A percentile compares a stretch with the other conserved stretches of the same genome.
Conservation (phyloP, 2,113 vertebrate genomes). For the Lepus americanus region DNA sequence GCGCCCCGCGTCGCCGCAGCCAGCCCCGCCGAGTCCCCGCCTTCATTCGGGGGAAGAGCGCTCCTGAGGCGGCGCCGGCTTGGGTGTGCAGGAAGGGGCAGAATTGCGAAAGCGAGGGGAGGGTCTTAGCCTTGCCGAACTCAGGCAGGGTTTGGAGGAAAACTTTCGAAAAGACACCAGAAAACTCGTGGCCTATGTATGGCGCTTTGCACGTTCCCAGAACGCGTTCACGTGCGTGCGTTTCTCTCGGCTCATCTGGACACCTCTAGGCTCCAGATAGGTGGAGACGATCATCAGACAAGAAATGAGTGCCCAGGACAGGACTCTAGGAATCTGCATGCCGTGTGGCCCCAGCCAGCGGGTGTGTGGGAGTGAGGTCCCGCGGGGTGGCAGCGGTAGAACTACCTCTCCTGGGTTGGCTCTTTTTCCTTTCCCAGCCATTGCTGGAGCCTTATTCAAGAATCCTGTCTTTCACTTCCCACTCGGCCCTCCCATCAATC, state of each 20-base stretch:
- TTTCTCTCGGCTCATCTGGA: background rate
- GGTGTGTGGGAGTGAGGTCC: background rate
- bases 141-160: constrained; percentile 1
- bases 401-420: background rate
- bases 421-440: background rate
- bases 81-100: constrained; percentile 68
- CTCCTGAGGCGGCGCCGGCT: constrained; percentile 55
- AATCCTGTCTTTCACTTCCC: background rate
- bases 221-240: background rate
- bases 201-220: background rate
- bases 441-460: background rate
- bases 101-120: constrained; percentile 65
- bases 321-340: background rate
- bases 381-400: background rate
- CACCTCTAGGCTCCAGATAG: background rate
- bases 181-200: background rate
- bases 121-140: constrained; percentile 55
- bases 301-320: background rate
- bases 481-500: background rate
- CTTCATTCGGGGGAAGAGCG: constrained; percentile 44
- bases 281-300: background rate
- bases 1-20: no score
- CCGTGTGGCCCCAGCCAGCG: background rate
- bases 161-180: constrained; percentile 55
- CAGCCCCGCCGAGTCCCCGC: constrained; percentile 67